Evolutionary conservation across 1,140 invertebrate genomes (phyloP), one percentile per base, ranked within the genome.

Genomic region (Aphaenogaster rudis): DNA sequence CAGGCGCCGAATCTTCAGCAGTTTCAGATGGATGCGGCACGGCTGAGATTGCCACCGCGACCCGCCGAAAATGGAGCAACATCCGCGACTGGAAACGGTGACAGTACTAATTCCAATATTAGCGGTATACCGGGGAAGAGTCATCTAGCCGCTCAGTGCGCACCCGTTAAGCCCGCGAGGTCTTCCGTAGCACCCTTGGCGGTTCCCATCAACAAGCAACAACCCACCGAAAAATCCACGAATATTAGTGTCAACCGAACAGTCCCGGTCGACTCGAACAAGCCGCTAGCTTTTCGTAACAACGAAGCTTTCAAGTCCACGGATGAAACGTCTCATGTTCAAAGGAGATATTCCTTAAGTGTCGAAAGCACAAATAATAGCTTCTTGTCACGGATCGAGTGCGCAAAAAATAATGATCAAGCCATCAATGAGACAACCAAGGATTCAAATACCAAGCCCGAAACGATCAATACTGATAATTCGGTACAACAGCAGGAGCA

Each of bases 71-170:
- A 52, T 8, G 57, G 42, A 0, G 1, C 21, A 1, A 69, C 50
- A 9, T 28, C 76, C 5, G 50, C 54, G 4, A 61, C 17, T 15
- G 71, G 59, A 9, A 33, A 17, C 42, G 36, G 21, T 8, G 80
- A 88, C 11, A 77, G 64, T 5, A 4, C 6, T 21, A 84, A 84
- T 28, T 33, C 48, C 9, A 61, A 9, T 45, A 69, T 48, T 17
- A 63, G 78, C 17, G 86, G 74, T 0, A 67, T 64, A 36, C 79
- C 90, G 7, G 81, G 84, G 0, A 95, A 93, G 57, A 94, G 91
- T 61, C 94, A 95, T 28, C 42, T 94, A 4, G 92, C 93, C 7
- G 93, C 94, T 7, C 94, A 95, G 11, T 95, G 94, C 42, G 91
- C 94, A 0, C 94, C 94, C 0, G 61, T 92, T 2, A 95, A 94